Conservation (phyloP, 2,797 vertebrate species). For the Antennarius maculatus region DNA sequence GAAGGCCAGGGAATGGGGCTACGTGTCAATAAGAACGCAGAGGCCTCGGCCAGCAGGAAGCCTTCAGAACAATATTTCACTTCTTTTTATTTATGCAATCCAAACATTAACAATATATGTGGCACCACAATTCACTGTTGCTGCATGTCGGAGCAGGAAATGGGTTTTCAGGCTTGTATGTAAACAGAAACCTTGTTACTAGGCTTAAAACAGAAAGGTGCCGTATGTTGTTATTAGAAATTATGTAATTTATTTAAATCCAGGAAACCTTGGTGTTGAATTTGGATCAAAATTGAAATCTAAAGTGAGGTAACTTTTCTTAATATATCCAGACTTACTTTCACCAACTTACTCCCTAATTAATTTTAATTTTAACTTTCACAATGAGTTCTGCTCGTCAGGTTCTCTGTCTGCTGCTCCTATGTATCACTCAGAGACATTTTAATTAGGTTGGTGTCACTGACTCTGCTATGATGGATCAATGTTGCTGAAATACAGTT, state of each 20-base stretch:
- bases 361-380: constrained; percentile 12
- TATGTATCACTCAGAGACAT: constrained; percentile 54
- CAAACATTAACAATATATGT: constrained; percentile 48
- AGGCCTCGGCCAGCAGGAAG: constrained; percentile 63
- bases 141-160: constrained; percentile 16
- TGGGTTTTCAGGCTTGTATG: constrained; percentile 1
- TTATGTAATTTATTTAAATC: background rate
- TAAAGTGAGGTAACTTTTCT: background rate
- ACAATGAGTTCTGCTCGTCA: constrained; percentile 24
- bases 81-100: constrained; percentile 45
- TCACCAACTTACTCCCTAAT: background rate
- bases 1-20: constrained; percentile 58
- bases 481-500: constrained; percentile 53
- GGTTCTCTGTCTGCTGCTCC: constrained; percentile 20
- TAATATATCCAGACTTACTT: background rate
- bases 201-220: background rate
- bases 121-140: constrained; percentile 5
- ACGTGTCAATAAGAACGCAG: constrained; percentile 60
- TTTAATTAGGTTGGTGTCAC: constrained; percentile 67
- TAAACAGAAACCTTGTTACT: background rate
- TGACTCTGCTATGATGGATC: constrained; percentile 63
- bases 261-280: background rate
- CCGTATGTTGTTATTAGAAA: background rate
- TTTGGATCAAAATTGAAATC: constrained; percentile 12
- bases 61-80: constrained; percentile 63